Percentiles rank a stretch among this genome's conserved stretches.
Conservation (phyloP, 2,797 vertebrate species). For the Pristis pectinata region DNA sequence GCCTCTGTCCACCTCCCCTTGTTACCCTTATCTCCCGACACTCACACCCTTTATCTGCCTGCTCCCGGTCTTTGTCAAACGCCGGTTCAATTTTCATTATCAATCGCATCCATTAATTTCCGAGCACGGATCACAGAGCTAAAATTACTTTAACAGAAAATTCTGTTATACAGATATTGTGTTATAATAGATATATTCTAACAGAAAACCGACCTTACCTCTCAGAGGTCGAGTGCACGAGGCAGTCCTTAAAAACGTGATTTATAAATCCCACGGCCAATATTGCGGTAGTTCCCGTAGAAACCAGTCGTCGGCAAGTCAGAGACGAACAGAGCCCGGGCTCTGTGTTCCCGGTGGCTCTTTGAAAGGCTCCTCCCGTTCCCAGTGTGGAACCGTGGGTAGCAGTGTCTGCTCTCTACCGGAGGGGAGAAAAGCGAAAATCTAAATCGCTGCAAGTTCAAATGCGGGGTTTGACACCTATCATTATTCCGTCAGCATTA, state of each 20-base stretch:
- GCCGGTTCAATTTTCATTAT: not conserved
- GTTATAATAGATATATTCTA: not conserved
- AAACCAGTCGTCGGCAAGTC: not conserved
- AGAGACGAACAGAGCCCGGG: not conserved
- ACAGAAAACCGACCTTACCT: not conserved
- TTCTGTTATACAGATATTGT: too few relatives aligned
- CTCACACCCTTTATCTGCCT: not conserved
- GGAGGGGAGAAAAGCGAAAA: constrained; percentile 53
- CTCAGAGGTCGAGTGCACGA: not conserved
- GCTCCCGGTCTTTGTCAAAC: not conserved
- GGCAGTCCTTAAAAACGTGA: not conserved
- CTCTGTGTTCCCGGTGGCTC: not conserved
- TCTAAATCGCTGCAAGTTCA: constrained; percentile 72
- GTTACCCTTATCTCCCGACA: not conserved
- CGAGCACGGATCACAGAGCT: not conserved
- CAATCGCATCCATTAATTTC: not conserved
- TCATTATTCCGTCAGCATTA: constrained; percentile 75
- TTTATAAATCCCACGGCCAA: not conserved
- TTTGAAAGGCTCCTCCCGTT: not conserved
- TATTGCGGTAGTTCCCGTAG: not conserved
- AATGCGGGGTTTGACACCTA: constrained; percentile 73
- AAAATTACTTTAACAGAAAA: not conserved
- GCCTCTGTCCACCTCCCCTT: not conserved
- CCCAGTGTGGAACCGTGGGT: constrained; percentile 40
- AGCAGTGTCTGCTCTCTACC: constrained; percentile 48